phyloP scores from a whole-genome alignment of 2,888 invertebrate species.

The Magallana nippona region DNA sequence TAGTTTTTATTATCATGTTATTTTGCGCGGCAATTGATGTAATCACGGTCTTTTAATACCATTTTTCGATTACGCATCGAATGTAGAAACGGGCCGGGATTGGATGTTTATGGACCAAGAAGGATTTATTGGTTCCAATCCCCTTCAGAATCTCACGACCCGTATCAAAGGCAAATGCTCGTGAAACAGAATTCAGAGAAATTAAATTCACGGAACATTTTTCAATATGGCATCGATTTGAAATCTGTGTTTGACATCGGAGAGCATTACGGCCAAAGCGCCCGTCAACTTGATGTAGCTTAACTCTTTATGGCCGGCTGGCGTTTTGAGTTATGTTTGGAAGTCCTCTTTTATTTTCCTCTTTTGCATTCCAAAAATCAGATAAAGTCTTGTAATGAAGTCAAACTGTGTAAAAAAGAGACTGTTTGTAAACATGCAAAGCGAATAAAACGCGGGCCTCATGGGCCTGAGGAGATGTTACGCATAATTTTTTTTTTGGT shows the following conservation, averaged over 20 bases:
- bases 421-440: too few species aligned
- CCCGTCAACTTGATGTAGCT: background rate
- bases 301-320: background rate
- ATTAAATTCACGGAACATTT: constrained; percentile 14
- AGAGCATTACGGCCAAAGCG: background rate
- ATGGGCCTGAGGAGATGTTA: too few species aligned
- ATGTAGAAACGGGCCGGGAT: background rate
- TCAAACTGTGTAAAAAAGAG: too few species aligned
- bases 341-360: background rate
- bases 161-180: constrained; percentile 18
- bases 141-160: constrained; percentile 16
- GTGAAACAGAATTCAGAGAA: constrained; percentile 24
- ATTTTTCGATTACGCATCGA: background rate
- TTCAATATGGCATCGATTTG: background rate
- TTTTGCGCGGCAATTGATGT: background rate
- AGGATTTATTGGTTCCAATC: constrained; percentile 1
- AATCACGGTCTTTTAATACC: background rate
- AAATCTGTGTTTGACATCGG: background rate
- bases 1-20: constrained; percentile 20
- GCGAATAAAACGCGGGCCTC: too few species aligned
- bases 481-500: too few species aligned
- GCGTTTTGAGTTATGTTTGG: background rate
- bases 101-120: background rate
- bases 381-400: too few species aligned
- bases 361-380: background rate